These are phyloP conservation scores for Motacilla alba DNA, from an alignment of 2,113 vertebrate species.

Conservation along the genomic window DNA sequence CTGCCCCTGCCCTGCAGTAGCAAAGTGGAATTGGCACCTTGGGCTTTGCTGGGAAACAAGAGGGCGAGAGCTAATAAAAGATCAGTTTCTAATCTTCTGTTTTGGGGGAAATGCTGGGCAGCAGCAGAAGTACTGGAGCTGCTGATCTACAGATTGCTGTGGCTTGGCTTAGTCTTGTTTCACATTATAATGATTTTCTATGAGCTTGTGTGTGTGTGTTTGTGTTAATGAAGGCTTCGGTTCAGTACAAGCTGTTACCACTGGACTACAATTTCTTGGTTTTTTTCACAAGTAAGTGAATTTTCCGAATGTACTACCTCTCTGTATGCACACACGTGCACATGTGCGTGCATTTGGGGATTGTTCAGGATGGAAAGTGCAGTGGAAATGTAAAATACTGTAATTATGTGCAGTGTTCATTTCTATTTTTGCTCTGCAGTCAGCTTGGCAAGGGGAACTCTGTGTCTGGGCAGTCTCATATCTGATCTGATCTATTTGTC, in stretches of 20 bases:
- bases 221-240: conserved; percentile 36
- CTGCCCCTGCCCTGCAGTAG: not conserved
- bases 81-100: conserved; percentile 42
- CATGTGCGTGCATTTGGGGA: conserved; percentile 1
- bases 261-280: not conserved
- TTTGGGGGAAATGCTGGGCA: not conserved
- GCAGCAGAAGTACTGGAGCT: conserved; percentile 11
- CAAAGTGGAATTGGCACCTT: conserved; percentile 19
- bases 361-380: conserved; percentile 30
- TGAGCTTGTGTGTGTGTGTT: not conserved
- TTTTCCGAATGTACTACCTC: not conserved
- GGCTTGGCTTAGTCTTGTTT: conserved; percentile 32
- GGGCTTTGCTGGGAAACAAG: not conserved
- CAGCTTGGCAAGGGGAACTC: conserved; percentile 51
- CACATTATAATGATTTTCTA: conserved; percentile 44
- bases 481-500: conserved; percentile 53
- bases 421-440: conserved; percentile 54
- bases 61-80: conserved; percentile 18
- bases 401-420: conserved; percentile 34
- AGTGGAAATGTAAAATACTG: conserved; percentile 57
- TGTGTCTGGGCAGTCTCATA: conserved; percentile 54
- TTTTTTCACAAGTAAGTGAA: conserved; percentile 30
- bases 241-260: conserved; percentile 49
- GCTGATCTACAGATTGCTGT: conserved; percentile 29
- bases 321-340: not conserved